These are phyloP conservation scores for Bujurquina vittata DNA, from an alignment of 2,113 vertebrate genomes.

Conservation along the genomic window DNA sequence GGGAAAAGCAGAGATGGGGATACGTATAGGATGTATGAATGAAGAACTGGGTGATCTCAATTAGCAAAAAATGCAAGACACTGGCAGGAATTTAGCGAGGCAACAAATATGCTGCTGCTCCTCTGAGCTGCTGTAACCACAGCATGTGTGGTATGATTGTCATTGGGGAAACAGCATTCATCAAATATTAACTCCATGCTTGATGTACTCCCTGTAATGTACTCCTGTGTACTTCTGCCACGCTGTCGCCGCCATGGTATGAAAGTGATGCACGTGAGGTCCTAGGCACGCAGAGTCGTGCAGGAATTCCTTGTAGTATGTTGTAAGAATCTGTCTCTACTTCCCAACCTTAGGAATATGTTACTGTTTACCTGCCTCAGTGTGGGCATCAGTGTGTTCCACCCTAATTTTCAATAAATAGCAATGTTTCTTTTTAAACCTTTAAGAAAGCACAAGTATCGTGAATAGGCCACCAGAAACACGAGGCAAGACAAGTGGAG, in stretches of 20 bases:
- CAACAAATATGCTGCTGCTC: background rate
- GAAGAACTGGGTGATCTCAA: background rate
- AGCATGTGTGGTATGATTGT: slow-evolving; percentile 12
- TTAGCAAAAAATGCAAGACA: background rate
- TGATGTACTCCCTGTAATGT: slow-evolving; percentile 15
- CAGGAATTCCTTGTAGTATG: background rate
- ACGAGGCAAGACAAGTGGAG: background rate
- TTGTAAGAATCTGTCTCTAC: slow-evolving; percentile 11
- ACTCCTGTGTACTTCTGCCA: background rate
- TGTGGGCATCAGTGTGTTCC: slow-evolving; percentile 23
- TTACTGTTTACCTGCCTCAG: background rate
- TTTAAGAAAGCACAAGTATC: background rate
- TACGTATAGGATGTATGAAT: background rate
- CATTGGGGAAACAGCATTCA: background rate
- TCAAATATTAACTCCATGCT: slow-evolving; percentile 41
- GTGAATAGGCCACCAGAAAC: background rate
- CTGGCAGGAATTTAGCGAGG: background rate
- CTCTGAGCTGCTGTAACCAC: background rate
- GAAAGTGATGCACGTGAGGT: background rate
- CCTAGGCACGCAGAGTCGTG: slow-evolving; percentile 6
- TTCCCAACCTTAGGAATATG: background rate
- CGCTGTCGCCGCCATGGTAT: background rate
- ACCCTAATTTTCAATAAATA: slow-evolving; percentile 5
- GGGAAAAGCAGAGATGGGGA: background rate
- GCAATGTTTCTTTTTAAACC: background rate